Percentiles rank a stretch among this genome's conserved stretches.
phyloP scores from a whole-genome alignment of 1,140 invertebrate species.

The Frieseomelitta varia region DNA sequence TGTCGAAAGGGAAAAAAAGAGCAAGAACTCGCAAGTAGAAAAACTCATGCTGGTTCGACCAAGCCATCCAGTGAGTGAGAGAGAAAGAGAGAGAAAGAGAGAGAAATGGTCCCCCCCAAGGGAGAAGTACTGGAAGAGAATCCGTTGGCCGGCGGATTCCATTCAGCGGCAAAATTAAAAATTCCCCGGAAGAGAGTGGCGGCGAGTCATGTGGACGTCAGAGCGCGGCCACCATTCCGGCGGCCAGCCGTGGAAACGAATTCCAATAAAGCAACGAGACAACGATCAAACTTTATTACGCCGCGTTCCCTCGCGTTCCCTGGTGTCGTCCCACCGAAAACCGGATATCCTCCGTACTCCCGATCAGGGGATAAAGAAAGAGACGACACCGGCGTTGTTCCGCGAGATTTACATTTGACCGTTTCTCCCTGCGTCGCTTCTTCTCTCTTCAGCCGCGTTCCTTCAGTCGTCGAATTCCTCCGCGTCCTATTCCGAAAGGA shows the following conservation, averaged over 20 bases:
- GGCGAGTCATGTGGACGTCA: background rate
- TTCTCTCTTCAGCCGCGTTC: background rate
- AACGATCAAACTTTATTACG: constrained; percentile 51
- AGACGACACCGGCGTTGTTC: constrained; percentile 68
- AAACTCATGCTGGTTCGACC: background rate
- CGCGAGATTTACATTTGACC: constrained; percentile 78
- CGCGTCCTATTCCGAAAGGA: constrained; percentile 24
- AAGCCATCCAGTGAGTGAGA: background rate
- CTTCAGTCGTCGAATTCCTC: constrained; percentile 36
- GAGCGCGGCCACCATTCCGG: background rate
- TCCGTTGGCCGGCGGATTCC: background rate
- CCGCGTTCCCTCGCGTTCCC: constrained; percentile 1
- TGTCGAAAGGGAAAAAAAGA: background rate
- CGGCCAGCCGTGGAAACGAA: constrained; percentile 16
- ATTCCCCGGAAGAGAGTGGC: background rate
- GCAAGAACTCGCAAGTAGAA: background rate
- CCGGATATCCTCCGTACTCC: constrained; percentile 46
- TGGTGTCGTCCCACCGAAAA: constrained; percentile 33
- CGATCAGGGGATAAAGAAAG: constrained; percentile 69
- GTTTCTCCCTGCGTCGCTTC: background rate
- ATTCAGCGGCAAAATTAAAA: constrained; percentile 21
- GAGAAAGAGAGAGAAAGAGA: too few relatives aligned
- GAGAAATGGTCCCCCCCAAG: background rate
- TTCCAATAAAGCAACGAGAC: constrained; percentile 48
- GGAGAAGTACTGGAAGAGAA: background rate